These are phyloP conservation scores for Zaprionus inermis DNA, from an alignment of 1,140 invertebrate genomes.

Conservation along the genomic window DNA sequence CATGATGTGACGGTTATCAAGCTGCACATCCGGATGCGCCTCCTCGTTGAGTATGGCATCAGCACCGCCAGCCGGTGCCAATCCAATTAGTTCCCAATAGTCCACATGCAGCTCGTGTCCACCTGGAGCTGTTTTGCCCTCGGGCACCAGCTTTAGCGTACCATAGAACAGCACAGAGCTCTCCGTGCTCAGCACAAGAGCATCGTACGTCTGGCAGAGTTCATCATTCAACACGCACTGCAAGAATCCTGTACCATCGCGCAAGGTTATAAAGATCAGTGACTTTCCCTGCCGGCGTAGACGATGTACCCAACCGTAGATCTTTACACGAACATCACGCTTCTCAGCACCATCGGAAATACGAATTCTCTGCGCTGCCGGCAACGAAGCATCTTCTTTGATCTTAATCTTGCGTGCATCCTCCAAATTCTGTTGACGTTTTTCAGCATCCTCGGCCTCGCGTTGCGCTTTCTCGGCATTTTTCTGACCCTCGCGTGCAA, in stretches of 20 bases:
- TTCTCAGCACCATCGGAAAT: constrained; percentile 88
- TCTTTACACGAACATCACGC: constrained; percentile 91
- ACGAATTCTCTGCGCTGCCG: constrained; percentile 91
- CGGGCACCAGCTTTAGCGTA: constrained; percentile 91
- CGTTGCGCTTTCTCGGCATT: constrained; percentile 90
- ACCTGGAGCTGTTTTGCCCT: constrained; percentile 97
- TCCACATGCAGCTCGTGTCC: constrained; percentile 97
- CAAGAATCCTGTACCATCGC: constrained; percentile 98
- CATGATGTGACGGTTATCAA: constrained; percentile 99
- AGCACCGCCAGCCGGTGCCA: constrained; percentile 97
- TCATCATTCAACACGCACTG: constrained; percentile 95
- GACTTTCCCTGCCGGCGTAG: constrained; percentile 96
- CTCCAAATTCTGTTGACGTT: constrained; percentile 94
- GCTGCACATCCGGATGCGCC: constrained; percentile 97
- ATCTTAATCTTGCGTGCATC: constrained; percentile 95
- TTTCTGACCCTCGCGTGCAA: constrained; percentile 92
- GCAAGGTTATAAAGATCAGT: constrained; percentile 96
- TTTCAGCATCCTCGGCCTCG: constrained; percentile 92
- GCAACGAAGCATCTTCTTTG: constrained; percentile 90
- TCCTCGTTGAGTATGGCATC: constrained; percentile 99
- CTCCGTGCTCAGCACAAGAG: constrained; percentile 95
- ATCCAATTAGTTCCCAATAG: constrained; percentile 97
- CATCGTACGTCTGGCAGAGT: constrained; percentile 97
- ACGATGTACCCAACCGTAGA: constrained; percentile 98
- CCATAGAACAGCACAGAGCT: constrained; percentile 95